Base-by-base conservation (phyloP, 2,888 invertebrate species). In the Gymnosoma rotundatum region DNA sequence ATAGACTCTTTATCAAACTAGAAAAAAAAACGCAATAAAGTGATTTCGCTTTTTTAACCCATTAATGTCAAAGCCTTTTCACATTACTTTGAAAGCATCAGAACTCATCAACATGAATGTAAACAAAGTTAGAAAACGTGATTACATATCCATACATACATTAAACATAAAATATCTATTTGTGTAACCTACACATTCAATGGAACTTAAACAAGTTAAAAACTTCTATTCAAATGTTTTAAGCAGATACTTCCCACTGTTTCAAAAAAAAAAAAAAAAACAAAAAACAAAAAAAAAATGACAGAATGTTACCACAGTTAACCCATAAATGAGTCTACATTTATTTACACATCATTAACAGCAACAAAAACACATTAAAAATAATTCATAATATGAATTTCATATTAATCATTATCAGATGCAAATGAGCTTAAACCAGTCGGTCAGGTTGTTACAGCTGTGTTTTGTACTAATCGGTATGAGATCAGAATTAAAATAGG, bases 21-120 rank as follows among this genome's bases (percentile, higher is more conserved):
- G 42, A 42, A 42, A 42, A 42, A 42, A 14, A 42, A 42, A 32
- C 32, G 8, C 0, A 42, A 42, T 12, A 42, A 14, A 32, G 32
- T 12, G 50, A 42, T 64, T 52, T 52, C n/a, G 14, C 48, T 63
- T 69, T 70, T 38, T 48, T 60, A 76, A 76, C 20, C 81, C 45
- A 72, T 76, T 70, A 66, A 72, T 76, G 76, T 82, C 82, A 82
- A 72, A 72, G 60, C 42, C 76, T 72, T 69, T 66, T 52, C 72
- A 25, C 54, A 16, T 6, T 32, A 6, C 32, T 48, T 63, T 42
- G 38, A 18, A 52, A 64, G 25, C 60, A 58, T 52, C n/a, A 56
- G 12, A 20, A 64, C 58, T 6, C 16, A 52, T 20, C 45, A 58
- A 66, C 50, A 38, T 61, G 32, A 52, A 48, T 32, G 38, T 38